These are phyloP conservation scores for Chiloscyllium plagiosum DNA, from an alignment of 2,113 vertebrate genomes.

Conservation along the genomic window DNA sequence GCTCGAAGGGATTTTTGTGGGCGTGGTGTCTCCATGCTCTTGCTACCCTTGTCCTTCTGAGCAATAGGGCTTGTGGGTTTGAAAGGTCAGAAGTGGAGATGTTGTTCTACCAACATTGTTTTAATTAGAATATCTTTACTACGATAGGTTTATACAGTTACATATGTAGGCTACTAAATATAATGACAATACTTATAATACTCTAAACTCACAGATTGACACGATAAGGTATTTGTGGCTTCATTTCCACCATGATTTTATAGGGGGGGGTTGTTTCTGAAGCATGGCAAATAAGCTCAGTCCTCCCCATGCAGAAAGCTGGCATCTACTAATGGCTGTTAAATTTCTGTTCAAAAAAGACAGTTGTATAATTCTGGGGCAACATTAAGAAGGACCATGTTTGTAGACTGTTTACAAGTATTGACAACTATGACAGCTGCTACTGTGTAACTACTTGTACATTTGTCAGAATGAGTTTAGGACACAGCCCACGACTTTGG, in stretches of 20 bases:
- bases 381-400: background rate
- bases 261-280: background rate
- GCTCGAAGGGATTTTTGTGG: too few species aligned
- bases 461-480: background rate
- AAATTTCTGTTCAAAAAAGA: background rate
- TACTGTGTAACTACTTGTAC: background rate
- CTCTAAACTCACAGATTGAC: background rate
- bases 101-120: background rate
- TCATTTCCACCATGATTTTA: background rate
- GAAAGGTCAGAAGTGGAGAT: background rate
- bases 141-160: background rate
- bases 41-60: background rate
- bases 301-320: background rate
- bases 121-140: background rate
- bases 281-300: background rate
- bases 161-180: background rate
- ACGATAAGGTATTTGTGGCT: background rate
- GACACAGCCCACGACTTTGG: background rate
- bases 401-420: background rate
- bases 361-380: background rate
- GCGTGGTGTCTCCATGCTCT: background rate
- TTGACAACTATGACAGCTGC: background rate
- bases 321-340: background rate
- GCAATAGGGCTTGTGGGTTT: background rate
- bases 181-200: background rate